phyloP scores from a whole-genome alignment of 2,113 vertebrate genomes.

The Apus apus region DNA sequence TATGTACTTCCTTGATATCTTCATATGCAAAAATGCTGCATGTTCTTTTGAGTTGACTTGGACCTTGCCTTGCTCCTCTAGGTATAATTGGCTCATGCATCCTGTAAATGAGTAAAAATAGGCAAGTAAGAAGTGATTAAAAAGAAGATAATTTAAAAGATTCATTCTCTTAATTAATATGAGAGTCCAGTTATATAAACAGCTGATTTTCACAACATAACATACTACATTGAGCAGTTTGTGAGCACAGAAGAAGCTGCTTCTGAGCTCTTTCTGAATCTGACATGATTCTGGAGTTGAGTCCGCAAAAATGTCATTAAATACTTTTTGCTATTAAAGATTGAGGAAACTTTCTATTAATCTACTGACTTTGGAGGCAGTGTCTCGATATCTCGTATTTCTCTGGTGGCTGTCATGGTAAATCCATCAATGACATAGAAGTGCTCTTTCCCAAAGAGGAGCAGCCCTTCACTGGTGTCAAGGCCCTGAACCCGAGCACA shows the following conservation, averaged over 20 bases:
- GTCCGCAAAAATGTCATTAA: background rate
- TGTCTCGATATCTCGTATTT: constrained; percentile 97
- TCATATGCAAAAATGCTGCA: constrained; percentile 98
- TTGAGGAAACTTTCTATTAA: background rate
- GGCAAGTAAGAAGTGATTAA: background rate
- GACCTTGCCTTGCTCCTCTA: constrained; percentile 92
- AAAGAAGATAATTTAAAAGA: background rate
- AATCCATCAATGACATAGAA: constrained; percentile 99
- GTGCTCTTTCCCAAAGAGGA: constrained; percentile 98
- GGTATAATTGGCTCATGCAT: constrained; percentile 98
- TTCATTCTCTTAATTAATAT: background rate
- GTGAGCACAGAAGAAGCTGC: background rate
- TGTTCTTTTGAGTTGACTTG: constrained; percentile 94
- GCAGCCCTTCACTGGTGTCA: constrained; percentile 95
- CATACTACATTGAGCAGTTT: background rate
- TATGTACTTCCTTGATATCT: constrained; percentile 98
- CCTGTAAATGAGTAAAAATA: constrained; percentile 63
- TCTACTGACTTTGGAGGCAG: constrained; percentile 90
- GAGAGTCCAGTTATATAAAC: background rate
- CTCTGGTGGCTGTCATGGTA: constrained; percentile 95
- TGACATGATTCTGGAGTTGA: background rate
- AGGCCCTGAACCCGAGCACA: constrained; percentile 96
- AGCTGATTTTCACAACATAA: background rate
- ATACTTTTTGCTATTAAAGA: background rate
- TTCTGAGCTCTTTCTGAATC: background rate